Evolutionary conservation across 2,797 vertebrate species (phyloP), one percentile per base, ranked within the genome.

Genomic region (Pseudochirops cupreus): DNA sequence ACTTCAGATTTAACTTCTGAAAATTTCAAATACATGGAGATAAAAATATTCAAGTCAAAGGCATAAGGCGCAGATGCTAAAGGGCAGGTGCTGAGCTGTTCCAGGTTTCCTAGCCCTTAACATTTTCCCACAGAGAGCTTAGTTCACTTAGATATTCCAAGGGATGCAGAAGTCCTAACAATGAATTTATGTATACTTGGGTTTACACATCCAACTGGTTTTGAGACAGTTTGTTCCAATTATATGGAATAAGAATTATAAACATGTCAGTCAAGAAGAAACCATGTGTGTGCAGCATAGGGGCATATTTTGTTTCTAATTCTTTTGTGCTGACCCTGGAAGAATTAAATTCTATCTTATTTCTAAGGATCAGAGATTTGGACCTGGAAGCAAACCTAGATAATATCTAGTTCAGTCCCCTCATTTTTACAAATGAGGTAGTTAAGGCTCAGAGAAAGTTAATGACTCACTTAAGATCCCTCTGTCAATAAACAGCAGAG

Each of bases 1-100:
- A 95, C 96, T 96, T 97, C 56, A 97, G 91, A 56, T 95, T 96
- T 95, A 94, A 94, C 96, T 97, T 96, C 94, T 94, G 96, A 95
- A 97, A 92, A 93, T 67, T 92, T 91, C 74, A 74, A 33, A 31
- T 31, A 12, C 58, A 24, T 9, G 82, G 94, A 56, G 67, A 0
- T 0, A 91, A n/a, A 59, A 56, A 53, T n/a, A 18, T 2, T n/a
- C 52, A 53, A 39, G 39, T 67, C 74, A 55, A 29, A 4, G 82
- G 26, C 21, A 0, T 29, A 54, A 16, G 0, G 39, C 24, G 5
- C 12, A 28, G 57, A 33, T n/a, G 56, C 56, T 5, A 3, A 16
- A 0, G 0, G 12, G 67, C 0, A 0, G 21, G 31, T 87, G 6
- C 5, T 16, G 55, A n/a, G 18, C 24, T 26, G 9, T 33, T 9